These are phyloP conservation scores for Leucophora obtusa DNA, from an alignment of 2,888 invertebrate species.

Conservation along the genomic window DNA sequence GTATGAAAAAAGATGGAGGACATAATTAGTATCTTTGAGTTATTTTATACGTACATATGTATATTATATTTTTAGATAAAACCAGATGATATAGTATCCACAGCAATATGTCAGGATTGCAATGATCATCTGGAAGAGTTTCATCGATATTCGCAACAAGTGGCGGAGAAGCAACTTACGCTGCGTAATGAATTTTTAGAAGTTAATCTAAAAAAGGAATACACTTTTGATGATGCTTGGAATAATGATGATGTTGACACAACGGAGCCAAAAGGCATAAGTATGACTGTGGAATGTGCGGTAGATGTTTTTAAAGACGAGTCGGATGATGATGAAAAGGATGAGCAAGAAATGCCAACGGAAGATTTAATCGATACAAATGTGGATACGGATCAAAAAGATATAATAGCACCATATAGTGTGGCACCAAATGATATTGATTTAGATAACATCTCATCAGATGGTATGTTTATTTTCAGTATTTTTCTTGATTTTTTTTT, in stretches of 20 bases:
- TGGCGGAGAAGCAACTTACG: conserved; percentile 63
- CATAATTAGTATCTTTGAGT: conserved; percentile 5
- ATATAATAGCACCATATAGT: conserved; percentile 47
- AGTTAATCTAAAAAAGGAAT: conserved; percentile 60
- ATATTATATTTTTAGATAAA: conserved; percentile 52
- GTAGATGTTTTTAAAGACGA: conserved; percentile 54
- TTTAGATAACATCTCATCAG: conserved; percentile 33
- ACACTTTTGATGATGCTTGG: conserved; percentile 39
- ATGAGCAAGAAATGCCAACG: conserved; percentile 49
- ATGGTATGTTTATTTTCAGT: conserved; percentile 29
- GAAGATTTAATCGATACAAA: conserved; percentile 42
- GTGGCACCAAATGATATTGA: conserved; percentile 32
- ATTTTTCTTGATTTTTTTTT: too few relatives aligned
- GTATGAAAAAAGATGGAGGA: neutral
- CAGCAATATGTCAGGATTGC: conserved; percentile 65
- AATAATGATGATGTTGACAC: conserved; percentile 21
- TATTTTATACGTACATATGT: neutral
- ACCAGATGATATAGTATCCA: conserved; percentile 64
- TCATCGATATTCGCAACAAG: conserved; percentile 63
- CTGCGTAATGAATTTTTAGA: conserved; percentile 65
- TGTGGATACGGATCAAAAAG: conserved; percentile 39
- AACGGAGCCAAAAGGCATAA: conserved; percentile 6
- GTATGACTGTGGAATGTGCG: conserved; percentile 40
- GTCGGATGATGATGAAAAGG: conserved; percentile 49
- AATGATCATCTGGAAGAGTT: conserved; percentile 66